These are phyloP conservation scores for Tylochromis polylepis DNA, from an alignment of 2,113 vertebrate genomes.

Conservation along the genomic window DNA sequence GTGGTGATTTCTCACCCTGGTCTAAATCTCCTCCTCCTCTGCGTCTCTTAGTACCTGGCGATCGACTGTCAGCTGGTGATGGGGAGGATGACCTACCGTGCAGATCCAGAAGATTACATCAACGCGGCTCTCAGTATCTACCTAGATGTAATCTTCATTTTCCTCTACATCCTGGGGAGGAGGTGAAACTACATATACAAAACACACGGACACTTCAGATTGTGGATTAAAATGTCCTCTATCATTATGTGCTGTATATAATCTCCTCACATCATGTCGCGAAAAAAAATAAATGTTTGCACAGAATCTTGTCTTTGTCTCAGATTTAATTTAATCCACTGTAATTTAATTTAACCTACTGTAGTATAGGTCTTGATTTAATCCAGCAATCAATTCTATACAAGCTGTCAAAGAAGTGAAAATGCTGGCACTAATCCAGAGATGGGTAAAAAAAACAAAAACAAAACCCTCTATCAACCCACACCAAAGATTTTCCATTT, in stretches of 20 bases:
- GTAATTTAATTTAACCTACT: too few species aligned
- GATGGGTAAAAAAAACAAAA: neutral
- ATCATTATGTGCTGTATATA: neutral
- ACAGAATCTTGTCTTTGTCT: neutral
- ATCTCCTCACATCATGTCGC: neutral
- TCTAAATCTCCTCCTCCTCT: neutral
- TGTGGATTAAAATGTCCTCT: neutral
- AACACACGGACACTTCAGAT: neutral
- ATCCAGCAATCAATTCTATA: neutral
- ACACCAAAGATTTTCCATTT: neutral
- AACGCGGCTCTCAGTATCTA: conserved; percentile 68
- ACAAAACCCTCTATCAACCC: neutral
- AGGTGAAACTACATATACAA: conserved; percentile 10
- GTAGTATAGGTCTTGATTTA: too few species aligned
- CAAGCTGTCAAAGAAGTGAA: neutral
- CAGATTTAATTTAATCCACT: too few species aligned
- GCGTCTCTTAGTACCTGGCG: conserved; percentile 62
- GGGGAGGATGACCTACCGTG: conserved; percentile 40
- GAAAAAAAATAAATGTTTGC: neutral
- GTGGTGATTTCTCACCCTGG: neutral
- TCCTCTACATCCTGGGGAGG: conserved; percentile 69
- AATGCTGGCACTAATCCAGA: neutral
- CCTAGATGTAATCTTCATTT: conserved; percentile 71
- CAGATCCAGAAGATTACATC: conserved; percentile 73
- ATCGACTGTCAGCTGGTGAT: conserved; percentile 70